Evolutionary conservation across 2,113 vertebrate species (phyloP).

Genomic region (Aplodontia rufa): DNA sequence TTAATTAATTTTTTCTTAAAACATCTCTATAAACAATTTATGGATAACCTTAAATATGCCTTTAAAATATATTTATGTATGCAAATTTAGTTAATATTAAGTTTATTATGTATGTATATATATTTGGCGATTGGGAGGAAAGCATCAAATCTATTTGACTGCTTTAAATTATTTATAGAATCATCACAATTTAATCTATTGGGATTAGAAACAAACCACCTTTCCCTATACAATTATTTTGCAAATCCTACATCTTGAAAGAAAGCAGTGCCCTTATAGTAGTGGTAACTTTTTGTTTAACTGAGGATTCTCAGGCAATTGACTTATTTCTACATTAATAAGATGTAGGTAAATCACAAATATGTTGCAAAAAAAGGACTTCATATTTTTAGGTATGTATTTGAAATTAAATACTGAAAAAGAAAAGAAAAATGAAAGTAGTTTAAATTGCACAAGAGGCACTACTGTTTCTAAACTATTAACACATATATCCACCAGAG

Average conservation of each 20-base stretch:
- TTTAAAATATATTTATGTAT: neutral
- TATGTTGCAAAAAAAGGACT: neutral
- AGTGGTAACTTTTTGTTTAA: neutral
- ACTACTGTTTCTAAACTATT: constrained; percentile 22
- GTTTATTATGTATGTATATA: neutral
- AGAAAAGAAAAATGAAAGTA: neutral
- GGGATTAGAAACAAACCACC: neutral
- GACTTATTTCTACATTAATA: neutral
- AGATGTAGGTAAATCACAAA: too few species aligned
- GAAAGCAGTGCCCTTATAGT: neutral
- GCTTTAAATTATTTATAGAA: constrained; percentile 9
- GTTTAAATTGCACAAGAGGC: constrained; percentile 7
- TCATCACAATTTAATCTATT: neutral
- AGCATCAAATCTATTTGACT: neutral
- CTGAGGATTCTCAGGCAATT: neutral
- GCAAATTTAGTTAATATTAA: neutral
- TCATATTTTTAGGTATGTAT: neutral
- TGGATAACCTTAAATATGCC: neutral
- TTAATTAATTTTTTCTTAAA: constrained; percentile 25
- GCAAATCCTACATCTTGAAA: neutral
- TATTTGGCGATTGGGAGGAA: neutral
- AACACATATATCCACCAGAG: constrained; percentile 82
- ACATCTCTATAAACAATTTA: neutral
- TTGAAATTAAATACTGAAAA: constrained; percentile 12
- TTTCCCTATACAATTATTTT: neutral